These are phyloP conservation scores for Pogona vitticeps DNA, from an alignment of 2,113 vertebrate species.

Conservation along the genomic window DNA sequence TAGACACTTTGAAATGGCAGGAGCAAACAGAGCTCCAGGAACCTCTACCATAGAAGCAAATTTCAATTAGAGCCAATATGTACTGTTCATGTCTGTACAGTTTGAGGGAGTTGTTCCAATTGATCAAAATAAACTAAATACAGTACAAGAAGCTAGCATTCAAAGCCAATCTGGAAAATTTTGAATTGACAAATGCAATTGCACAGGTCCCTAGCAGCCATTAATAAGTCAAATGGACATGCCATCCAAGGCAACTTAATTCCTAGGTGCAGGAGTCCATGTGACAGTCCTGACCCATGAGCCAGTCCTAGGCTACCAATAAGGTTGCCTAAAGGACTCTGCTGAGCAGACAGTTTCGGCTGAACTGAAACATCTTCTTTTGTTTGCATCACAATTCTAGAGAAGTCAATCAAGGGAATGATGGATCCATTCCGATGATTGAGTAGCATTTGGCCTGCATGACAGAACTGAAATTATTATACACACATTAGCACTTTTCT, in stretches of 20 bases:
- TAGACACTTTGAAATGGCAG: neutral
- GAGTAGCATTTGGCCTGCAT: neutral
- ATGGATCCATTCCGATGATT: neutral
- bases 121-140: neutral
- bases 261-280: neutral
- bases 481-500: neutral
- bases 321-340: neutral
- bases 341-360: neutral
- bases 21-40: neutral
- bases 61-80: neutral
- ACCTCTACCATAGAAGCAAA: neutral
- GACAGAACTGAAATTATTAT: neutral
- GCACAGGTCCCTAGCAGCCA: neutral
- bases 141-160: neutral
- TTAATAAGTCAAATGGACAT: neutral
- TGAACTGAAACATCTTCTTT: no score
- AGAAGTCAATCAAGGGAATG: neutral
- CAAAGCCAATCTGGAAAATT: neutral
- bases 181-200: constrained; percentile 3
- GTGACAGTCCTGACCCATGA: neutral
- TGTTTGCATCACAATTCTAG: neutral
- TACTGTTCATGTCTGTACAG: neutral
- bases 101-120: neutral
- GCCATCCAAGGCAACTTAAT: neutral
- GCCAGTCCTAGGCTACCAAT: neutral